Evolutionary conservation across 2,888 invertebrate species (phyloP).

Genomic region (Nipponacmea schrenckii): DNA sequence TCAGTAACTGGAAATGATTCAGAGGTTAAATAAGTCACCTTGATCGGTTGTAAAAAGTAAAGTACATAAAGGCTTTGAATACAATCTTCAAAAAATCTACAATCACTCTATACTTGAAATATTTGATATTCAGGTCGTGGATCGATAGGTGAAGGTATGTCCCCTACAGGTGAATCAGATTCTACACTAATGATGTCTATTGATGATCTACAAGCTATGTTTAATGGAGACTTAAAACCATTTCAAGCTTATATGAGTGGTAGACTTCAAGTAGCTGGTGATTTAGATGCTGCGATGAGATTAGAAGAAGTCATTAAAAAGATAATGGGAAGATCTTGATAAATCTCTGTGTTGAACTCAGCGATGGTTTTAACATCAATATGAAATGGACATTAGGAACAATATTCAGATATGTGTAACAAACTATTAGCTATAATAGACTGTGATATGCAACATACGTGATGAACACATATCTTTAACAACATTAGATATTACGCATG

Average conservation of each 20-base stretch:
- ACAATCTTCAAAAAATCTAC: no score
- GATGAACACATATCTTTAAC: no score
- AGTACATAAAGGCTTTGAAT: no score
- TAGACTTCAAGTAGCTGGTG: conserved; percentile 59
- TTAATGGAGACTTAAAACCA: conserved; percentile 58
- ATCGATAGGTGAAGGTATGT: conserved; percentile 47
- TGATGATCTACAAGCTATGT: conserved; percentile 54
- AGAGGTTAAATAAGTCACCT: not conserved
- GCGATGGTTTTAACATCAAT: not conserved
- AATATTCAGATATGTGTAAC: no score
- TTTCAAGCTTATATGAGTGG: conserved; percentile 66
- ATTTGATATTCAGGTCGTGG: conserved; percentile 46
- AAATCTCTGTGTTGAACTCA: no score
- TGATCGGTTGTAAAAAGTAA: not conserved
- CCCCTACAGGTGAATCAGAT: conserved; percentile 49
- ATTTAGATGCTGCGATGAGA: conserved; percentile 57
- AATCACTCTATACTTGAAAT: no score
- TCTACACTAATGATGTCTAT: conserved; percentile 55
- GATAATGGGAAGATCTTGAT: conserved; percentile 26
- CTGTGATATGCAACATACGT: no score
- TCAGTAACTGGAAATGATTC: not conserved
- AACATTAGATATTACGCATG: no score
- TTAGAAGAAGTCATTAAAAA: conserved; percentile 53
- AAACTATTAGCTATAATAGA: no score
- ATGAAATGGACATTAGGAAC: no score